Evolutionary conservation across 2,113 vertebrate species (phyloP).

Genomic region (Prolemur simus): DNA sequence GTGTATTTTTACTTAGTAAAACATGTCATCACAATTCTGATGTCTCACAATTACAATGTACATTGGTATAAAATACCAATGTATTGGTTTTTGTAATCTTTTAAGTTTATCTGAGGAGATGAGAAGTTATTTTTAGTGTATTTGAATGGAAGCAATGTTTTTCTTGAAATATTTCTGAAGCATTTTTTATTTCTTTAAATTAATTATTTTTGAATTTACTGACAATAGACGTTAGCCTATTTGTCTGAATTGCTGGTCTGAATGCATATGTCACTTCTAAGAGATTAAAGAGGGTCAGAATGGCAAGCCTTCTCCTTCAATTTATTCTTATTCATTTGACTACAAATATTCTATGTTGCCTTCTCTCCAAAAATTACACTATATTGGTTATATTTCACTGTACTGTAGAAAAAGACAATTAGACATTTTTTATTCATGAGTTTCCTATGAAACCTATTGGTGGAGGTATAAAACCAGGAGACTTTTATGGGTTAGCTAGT

Average conservation of each 20-base stretch:
- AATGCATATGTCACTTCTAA: conserved; percentile 2
- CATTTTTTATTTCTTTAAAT: not conserved
- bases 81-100: not conserved
- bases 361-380: not conserved
- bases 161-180: conserved; percentile 26
- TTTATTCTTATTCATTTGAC: not conserved
- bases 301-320: not conserved
- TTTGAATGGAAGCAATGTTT: not conserved
- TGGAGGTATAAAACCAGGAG: conserved; percentile 10
- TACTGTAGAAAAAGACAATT: not conserved
- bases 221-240: not conserved
- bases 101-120: not conserved
- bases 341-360: not conserved
- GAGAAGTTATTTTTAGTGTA: not conserved
- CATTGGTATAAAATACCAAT: not conserved
- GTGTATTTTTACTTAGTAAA: not conserved
- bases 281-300: not conserved
- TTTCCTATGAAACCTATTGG: not conserved
- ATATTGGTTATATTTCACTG: not conserved
- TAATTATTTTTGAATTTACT: not conserved
- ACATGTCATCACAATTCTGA: not conserved
- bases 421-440: conserved; percentile 22
- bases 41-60: not conserved
- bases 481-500: not conserved
- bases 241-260: conserved; percentile 22